Conservation (phyloP, 2,797 vertebrate genomes). For the Lophotriccus pileatus region DNA sequence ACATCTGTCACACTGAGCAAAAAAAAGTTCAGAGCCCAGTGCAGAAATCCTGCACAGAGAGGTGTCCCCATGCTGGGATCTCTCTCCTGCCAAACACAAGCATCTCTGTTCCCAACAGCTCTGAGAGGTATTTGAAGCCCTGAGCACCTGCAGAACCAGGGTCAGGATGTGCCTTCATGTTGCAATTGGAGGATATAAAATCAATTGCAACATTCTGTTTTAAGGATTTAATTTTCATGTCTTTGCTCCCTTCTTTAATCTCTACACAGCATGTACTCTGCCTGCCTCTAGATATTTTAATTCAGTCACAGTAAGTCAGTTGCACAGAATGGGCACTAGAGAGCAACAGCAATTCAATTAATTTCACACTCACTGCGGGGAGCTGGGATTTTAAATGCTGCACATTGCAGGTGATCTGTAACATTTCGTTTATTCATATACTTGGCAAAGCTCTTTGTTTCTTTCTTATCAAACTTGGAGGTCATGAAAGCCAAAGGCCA, state of each 20-base stretch:
- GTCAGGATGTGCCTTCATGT: neutral
- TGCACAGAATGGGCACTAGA: conserved; percentile 66
- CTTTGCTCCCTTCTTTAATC: conserved; percentile 66
- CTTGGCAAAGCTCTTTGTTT: conserved; percentile 42
- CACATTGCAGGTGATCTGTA: conserved; percentile 60
- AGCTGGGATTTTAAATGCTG: conserved; percentile 56
- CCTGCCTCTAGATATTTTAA: conserved; percentile 67
- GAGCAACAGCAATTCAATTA: conserved; percentile 68
- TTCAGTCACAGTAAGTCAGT: conserved; percentile 64
- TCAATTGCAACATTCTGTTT: conserved; percentile 32
- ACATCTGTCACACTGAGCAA: neutral
- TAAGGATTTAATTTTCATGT: conserved; percentile 60
- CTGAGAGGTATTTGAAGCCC: neutral
- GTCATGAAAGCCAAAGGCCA: conserved; percentile 36
- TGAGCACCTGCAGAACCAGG: neutral
- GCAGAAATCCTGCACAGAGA: neutral
- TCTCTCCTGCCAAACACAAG: neutral
- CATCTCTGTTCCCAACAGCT: neutral
- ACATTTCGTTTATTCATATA: neutral
- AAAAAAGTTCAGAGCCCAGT: neutral
- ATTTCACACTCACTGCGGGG: conserved; percentile 51
- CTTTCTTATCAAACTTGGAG: conserved; percentile 36
- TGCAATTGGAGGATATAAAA: conserved; percentile 23
- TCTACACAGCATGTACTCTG: conserved; percentile 59
- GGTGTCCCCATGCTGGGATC: neutral